Conservation (phyloP, 1,140 invertebrate species). For the Plectus sambesii region DNA sequence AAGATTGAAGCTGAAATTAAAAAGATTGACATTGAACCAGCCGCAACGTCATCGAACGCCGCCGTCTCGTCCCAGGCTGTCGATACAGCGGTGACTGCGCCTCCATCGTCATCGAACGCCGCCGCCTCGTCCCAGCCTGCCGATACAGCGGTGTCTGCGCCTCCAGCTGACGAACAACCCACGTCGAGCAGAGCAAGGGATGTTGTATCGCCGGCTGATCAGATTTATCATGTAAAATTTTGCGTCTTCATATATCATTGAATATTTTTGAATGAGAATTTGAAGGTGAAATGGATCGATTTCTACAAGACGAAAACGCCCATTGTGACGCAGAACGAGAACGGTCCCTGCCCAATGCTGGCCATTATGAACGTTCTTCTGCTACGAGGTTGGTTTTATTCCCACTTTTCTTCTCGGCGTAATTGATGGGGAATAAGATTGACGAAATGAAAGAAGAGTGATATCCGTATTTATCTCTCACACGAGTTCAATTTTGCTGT, state of each 20-base stretch:
- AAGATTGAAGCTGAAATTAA: too few species aligned
- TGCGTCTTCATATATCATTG: neutral
- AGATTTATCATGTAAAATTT: neutral
- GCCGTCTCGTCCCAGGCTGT: neutral
- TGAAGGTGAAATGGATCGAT: slow-evolving; percentile 52
- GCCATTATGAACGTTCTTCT: slow-evolving; percentile 55
- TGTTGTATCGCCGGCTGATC: neutral
- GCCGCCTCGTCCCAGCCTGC: neutral
- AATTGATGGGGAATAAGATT: too few species aligned
- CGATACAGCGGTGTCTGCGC: neutral
- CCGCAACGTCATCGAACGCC: neutral
- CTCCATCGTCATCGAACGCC: neutral
- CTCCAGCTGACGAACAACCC: neutral
- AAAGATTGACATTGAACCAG: too few species aligned
- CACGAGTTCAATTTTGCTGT: too few species aligned
- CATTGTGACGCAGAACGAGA: slow-evolving; percentile 56
- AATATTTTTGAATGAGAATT: slow-evolving; percentile 21
- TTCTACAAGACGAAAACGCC: slow-evolving; percentile 49
- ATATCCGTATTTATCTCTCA: too few species aligned
- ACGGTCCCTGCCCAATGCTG: slow-evolving; percentile 56
- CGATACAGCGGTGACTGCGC: neutral
- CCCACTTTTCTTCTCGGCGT: too few species aligned
- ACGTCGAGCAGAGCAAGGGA: neutral
- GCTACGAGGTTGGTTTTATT: too few species aligned
- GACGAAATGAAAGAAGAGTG: too few species aligned